A percentile compares a stretch with the other conserved stretches of the same genome.
phyloP scores from a whole-genome alignment of 2,888 invertebrate species.

The Lypha dubia region DNA sequence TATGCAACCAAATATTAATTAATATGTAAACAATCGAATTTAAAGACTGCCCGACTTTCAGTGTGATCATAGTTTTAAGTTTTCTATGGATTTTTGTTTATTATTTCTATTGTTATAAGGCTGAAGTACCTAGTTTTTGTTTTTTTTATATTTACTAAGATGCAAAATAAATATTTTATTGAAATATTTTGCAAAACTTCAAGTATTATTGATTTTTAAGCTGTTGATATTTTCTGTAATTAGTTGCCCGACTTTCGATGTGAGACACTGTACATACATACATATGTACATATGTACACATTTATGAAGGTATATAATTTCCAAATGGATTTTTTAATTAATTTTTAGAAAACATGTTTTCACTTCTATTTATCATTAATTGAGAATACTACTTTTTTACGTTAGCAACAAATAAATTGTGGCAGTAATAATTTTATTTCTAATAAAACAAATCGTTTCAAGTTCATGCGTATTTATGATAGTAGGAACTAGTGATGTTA shows the following conservation, averaged over 20 bases:
- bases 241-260: no score
- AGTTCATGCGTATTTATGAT: constrained; percentile 19
- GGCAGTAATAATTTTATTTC: constrained; percentile 1
- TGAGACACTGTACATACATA: background rate
- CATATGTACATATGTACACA: background rate
- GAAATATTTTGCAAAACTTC: no score
- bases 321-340: background rate
- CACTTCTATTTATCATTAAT: background rate
- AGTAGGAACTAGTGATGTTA: no score
- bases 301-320: background rate
- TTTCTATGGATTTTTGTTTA: background rate
- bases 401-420: constrained; percentile 23
- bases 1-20: no score
- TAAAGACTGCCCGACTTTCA: no score
- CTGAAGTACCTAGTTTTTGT: no score
- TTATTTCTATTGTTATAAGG: background rate
- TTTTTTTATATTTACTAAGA: no score
- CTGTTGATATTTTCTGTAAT: no score
- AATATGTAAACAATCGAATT: background rate
- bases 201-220: no score
- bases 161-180: no score
- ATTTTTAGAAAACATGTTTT: background rate
- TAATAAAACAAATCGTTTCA: constrained; percentile 13
- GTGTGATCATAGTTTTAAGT: no score
- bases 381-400: background rate